Evolutionary conservation across 2,888 invertebrate species (phyloP), one percentile per base, ranked within the genome.

Genomic region (Drosophila seclusa): DNA sequence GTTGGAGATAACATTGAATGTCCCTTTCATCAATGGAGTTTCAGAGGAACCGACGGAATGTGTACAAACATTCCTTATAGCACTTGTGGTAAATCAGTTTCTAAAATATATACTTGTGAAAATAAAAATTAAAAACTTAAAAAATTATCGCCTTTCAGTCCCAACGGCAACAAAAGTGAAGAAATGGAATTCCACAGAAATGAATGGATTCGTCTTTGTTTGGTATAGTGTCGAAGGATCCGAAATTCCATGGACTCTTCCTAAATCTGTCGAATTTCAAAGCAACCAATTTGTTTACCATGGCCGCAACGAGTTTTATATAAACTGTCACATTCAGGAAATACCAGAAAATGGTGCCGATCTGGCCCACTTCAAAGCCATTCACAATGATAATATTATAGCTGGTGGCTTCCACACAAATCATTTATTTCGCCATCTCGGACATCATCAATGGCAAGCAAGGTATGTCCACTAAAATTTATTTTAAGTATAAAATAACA

Each of bases 301-400:
- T 32, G 98, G 98, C 0, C 93, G 97, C 7, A 97, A 97, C 61
- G 97, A 97, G 88, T 97, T 96, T 87, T 93, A 94, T 11, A 94
- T 97, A 66, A 96, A 95, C 87, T 95, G 96, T 65, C 97, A 97
- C 90, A 96, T 97, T 74, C 92, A 92, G 74, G 98, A 98, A 86
- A 96, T 98, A 45, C 97, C 98, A 0, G 98, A 98, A 91, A 98
- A 98, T 86, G 98, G 97, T 0, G 97, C 97, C 0, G 98, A 98
- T 87, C 94, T 96, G 1, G 96, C 96, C 0, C 98, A 98, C 90
- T 94, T 98, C 29, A 94, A 94, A 61, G 95, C 96, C 0, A 95
- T 98, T 0, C 98, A 98, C 82, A 95, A 95, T 0, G 94, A 95
- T 0, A 94, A 94, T 0, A 52, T 95, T n/a, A 68, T 96, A 32